Evolutionary conservation across 2,888 invertebrate species (phyloP).

Genomic region (Lasioglossum calceatum): DNA sequence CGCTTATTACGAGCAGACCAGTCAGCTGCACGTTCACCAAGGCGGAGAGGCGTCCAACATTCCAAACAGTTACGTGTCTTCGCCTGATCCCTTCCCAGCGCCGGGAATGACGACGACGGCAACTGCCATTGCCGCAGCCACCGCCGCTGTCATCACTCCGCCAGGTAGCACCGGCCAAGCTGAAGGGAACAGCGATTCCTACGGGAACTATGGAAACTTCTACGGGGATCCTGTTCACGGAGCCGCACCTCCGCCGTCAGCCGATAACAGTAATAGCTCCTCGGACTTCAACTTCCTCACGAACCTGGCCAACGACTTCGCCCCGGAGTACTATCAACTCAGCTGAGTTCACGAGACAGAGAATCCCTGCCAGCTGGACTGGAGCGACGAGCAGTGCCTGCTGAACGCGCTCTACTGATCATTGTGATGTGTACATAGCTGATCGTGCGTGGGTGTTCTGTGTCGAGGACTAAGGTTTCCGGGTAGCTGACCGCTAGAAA

Average conservation of each 20-base stretch:
- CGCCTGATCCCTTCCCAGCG: conserved; percentile 85
- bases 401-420: conserved; percentile 81
- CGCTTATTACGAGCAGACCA: conserved; percentile 80
- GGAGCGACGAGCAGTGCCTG: conserved; percentile 82
- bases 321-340: conserved; percentile 95
- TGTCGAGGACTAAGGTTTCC: neutral
- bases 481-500: neutral
- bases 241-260: conserved; percentile 85
- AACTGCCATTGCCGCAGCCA: conserved; percentile 84
- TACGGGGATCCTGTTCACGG: conserved; percentile 85
- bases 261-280: conserved; percentile 95
- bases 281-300: conserved; percentile 97
- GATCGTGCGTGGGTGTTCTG: neutral
- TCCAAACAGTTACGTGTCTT: conserved; percentile 84
- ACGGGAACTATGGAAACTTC: conserved; percentile 90
- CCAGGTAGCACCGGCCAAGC: conserved; percentile 86
- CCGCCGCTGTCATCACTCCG: conserved; percentile 87
- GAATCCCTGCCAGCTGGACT: conserved; percentile 78
- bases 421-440: conserved; percentile 36
- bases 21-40: conserved; percentile 81
- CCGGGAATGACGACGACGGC: conserved; percentile 84
- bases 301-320: conserved; percentile 96
- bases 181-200: conserved; percentile 88
- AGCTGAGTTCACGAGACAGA: conserved; percentile 85
- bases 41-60: conserved; percentile 86